Base-by-base conservation (phyloP, 2,888 invertebrate genomes). In the Brachypterus glaber region DNA sequence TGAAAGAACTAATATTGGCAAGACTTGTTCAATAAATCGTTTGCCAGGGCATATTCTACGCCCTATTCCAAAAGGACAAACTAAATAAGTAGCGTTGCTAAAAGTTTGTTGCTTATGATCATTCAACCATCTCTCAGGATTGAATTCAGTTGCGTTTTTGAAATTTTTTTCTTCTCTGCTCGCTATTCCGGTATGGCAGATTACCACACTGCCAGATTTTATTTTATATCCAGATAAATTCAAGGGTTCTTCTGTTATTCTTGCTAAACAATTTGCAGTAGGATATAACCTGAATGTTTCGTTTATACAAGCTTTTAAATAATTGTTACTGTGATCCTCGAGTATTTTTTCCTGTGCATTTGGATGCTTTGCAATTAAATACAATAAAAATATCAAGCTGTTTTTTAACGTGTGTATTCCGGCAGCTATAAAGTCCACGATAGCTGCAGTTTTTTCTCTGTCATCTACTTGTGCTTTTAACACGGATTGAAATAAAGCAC, bases 391-490 rank as follows among this genome's bases (percentile, higher is more conserved):
- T 3, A 85, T 75, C 36, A 89, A 62, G 17, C 83, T 86, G 62
- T 88, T 88, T 15, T 86, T 84, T 61, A 88, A 81, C 58, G 89
- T 88, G 62, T 87, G 85, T 56, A 89, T 88, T 31, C 88, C 88
- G 21, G 88, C 87, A 4, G 86, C 82, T 51, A 89, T 81, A 54
- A 89, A 87, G 64, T 90, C 89, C 30, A 89, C 82, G 35, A 88
- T 78, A 1, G 84, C 85, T 0, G 86, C 83, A 55, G 83, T 85
- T 63, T 88, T 87, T 57, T 90, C 89, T 33, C 80, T 69, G 54
- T 79, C 75, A 54, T 88, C 87, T 30, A 88, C 66, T 41, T 74
- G 74, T 30, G 83, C 78, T 26, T 76, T 73, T 30, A 89, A 65
- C 41, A 89, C 82, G 39, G 79, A 81, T 32, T 47, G 47, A 56